Conservation (phyloP, 2,888 invertebrate species). For the Luperina testacea region DNA sequence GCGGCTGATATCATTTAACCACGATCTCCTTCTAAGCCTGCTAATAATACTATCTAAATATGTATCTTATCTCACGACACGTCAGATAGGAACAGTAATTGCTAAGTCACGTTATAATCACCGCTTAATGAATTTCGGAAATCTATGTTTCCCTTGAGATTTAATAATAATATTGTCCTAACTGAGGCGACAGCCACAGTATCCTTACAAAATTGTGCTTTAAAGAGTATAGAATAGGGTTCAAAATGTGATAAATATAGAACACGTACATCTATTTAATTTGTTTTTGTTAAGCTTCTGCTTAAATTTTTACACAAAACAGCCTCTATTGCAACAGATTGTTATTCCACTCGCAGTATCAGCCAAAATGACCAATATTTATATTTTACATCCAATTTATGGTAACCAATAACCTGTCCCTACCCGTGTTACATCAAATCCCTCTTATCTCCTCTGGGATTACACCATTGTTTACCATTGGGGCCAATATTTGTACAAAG, state of each 20-base stretch:
- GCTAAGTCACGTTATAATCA: constrained; percentile 39
- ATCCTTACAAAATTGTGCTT: no score
- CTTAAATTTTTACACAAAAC: no score
- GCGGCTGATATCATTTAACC: no score
- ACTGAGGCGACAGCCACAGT: no score
- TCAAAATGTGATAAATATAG: no score
- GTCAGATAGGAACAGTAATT: constrained; percentile 15
- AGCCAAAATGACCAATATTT: constrained; percentile 47
- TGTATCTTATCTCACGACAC: constrained; percentile 7
- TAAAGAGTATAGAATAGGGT: no score
- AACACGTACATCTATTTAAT: no score
- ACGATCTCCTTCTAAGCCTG: no score
- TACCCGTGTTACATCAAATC: constrained; percentile 71
- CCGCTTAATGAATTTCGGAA: not conserved
- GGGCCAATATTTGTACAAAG: constrained; percentile 65
- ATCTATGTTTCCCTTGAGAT: no score
- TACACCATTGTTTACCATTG: constrained; percentile 64
- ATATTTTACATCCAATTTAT: constrained; percentile 66
- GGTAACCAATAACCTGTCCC: constrained; percentile 73
- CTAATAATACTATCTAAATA: constrained; percentile 4
- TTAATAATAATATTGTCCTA: no score
- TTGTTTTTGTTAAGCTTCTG: not conserved
- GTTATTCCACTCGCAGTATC: constrained; percentile 38
- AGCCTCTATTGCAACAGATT: not conserved
- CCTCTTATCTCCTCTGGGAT: constrained; percentile 80